phyloP scores from a whole-genome alignment of 2,113 vertebrate genomes.

The Tragelaphus imberbis region DNA sequence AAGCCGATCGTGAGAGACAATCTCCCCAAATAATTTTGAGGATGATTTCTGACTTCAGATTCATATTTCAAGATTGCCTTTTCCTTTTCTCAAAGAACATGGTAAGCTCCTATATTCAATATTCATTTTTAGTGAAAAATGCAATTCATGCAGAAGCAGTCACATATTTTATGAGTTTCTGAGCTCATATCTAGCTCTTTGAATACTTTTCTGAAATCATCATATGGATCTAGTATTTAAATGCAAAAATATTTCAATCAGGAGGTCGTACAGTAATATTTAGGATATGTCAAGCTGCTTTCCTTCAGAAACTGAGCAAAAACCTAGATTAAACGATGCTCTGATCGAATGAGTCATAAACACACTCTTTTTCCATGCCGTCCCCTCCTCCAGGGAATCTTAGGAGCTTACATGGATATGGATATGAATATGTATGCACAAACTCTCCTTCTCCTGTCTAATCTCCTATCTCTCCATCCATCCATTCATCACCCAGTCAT shows the following conservation, averaged over 20 bases:
- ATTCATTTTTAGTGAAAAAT: background rate
- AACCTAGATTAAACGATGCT: background rate
- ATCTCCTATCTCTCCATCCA: background rate
- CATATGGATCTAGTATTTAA: background rate
- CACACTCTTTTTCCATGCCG: background rate
- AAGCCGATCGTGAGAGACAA: background rate
- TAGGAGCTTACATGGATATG: background rate
- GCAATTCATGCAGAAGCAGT: background rate
- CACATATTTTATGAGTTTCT: background rate
- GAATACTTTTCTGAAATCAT: background rate
- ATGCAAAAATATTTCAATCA: background rate
- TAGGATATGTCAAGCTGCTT: background rate
- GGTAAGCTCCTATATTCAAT: background rate
- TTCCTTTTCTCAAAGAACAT: background rate
- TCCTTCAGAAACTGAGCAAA: background rate
- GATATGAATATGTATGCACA: background rate
- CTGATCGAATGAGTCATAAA: background rate
- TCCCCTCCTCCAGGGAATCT: background rate
- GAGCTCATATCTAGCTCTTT: background rate
- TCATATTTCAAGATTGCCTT: background rate
- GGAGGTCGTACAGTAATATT: background rate
- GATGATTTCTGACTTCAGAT: background rate
- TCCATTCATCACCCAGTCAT: background rate
- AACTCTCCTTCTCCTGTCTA: background rate
- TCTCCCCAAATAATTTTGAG: background rate